A percentile compares a stretch with the other conserved stretches of the same genome.
These are phyloP conservation scores for Rhea americana DNA, from an alignment of 2,113 vertebrate genomes.

Conservation along the genomic window DNA sequence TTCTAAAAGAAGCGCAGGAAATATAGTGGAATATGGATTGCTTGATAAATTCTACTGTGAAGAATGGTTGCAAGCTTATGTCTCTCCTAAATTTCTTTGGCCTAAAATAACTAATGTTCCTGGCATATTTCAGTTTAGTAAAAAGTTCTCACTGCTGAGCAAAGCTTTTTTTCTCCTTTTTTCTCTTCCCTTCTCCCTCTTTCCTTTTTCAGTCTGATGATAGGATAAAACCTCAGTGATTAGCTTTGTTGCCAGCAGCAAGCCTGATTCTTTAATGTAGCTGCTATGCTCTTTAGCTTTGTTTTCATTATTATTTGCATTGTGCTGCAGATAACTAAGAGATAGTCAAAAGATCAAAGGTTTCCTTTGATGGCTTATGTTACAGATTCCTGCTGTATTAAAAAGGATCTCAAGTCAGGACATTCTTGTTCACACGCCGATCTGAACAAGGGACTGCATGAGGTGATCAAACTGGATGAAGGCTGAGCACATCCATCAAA, in stretches of 20 bases:
- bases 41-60: not conserved
- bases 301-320: conserved; percentile 68
- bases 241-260: conserved; percentile 47
- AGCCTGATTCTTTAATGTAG: conserved; percentile 67
- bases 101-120: not conserved
- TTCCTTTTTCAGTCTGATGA: conserved; percentile 13
- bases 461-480: conserved; percentile 70
- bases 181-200: not conserved
- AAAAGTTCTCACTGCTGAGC: not conserved
- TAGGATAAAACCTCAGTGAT: conserved; percentile 60
- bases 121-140: conserved; percentile 28
- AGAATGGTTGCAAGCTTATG: not conserved
- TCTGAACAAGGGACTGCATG: conserved; percentile 69
- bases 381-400: conserved; percentile 70
- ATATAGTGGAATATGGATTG: not conserved
- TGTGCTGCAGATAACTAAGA: conserved; percentile 65
- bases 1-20: not conserved
- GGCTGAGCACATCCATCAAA: conserved; percentile 70
- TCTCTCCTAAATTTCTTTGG: not conserved
- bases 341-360: conserved; percentile 75
- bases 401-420: conserved; percentile 71
- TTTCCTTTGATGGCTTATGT: conserved; percentile 74
- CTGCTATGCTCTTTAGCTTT: conserved; percentile 50
- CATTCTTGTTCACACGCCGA: conserved; percentile 70
- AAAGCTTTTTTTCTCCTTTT: not conserved